Evolutionary conservation across 2,888 invertebrate genomes (phyloP).

Genomic region (Scelioninae gen. 2): DNA sequence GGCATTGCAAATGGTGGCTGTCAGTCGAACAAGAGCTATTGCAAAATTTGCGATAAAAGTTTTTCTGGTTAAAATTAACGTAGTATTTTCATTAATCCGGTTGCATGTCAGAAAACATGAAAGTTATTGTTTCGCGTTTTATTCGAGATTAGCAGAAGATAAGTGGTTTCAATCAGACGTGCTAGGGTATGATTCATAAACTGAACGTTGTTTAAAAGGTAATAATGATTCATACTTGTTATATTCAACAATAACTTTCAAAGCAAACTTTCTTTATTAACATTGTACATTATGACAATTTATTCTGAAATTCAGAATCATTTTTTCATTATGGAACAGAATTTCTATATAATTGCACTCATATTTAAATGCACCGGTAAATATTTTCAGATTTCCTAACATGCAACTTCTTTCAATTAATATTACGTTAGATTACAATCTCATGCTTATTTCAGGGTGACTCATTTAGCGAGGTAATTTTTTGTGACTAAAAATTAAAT

Average conservation of each 20-base stretch:
- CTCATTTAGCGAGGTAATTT: slow-evolving; percentile 23
- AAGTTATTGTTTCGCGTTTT: slow-evolving; percentile 5
- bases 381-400: slow-evolving; percentile 27
- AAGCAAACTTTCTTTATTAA: too few species aligned
- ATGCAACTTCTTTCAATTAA: slow-evolving; percentile 34
- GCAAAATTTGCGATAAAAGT: slow-evolving; percentile 22
- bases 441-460: slow-evolving; percentile 49
- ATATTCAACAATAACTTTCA: too few species aligned
- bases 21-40: neutral
- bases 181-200: too few species aligned
- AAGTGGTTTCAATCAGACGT: too few species aligned
- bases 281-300: too few species aligned
- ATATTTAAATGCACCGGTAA: neutral
- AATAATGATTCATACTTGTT: too few species aligned
- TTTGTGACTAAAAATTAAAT: too few species aligned
- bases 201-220: too few species aligned
- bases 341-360: neutral
- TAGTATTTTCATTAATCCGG: slow-evolving; percentile 1
- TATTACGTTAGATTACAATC: slow-evolving; percentile 35
- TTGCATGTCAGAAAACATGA: slow-evolving; percentile 29
- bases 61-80: slow-evolving; percentile 16
- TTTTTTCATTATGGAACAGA: too few species aligned
- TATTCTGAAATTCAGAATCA: too few species aligned
- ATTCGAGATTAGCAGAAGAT: neutral
- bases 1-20: too few species aligned